A percentile compares a stretch with the other conserved stretches of the same genome.
These are phyloP conservation scores for Drepana falcataria DNA, from an alignment of 2,888 invertebrate genomes.

Conservation along the genomic window DNA sequence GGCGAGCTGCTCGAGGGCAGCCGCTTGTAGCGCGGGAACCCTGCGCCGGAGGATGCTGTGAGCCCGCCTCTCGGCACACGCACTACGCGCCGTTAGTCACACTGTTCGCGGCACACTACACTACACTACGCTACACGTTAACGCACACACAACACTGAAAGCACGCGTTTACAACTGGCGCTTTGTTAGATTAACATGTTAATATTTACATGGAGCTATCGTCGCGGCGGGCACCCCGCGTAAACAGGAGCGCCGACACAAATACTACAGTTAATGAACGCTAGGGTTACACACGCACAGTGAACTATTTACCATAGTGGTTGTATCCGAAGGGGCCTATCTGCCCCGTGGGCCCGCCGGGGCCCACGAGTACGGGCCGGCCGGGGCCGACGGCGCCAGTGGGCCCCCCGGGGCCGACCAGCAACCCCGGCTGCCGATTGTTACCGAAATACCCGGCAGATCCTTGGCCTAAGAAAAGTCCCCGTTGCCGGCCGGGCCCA, in stretches of 20 bases:
- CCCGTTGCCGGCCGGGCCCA: slow-evolving; percentile 32
- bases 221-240: slow-evolving; percentile 11
- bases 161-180: slow-evolving; percentile 20
- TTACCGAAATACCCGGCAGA: slow-evolving; percentile 50
- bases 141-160: too few species aligned
- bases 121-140: slow-evolving; percentile 7
- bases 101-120: not conserved
- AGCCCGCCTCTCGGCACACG: not conserved
- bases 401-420: slow-evolving; percentile 67
- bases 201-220: slow-evolving; percentile 19
- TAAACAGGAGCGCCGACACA: slow-evolving; percentile 15
- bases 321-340: slow-evolving; percentile 47
- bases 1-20: not conserved
- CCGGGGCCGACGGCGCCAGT: slow-evolving; percentile 45
- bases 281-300: slow-evolving; percentile 23
- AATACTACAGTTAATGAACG: slow-evolving; percentile 29
- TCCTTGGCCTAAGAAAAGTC: slow-evolving; percentile 33
- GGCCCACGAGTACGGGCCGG: slow-evolving; percentile 67
- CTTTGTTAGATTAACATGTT: slow-evolving; percentile 15
- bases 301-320: slow-evolving; percentile 57
- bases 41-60: not conserved
- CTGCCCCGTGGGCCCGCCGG: slow-evolving; percentile 62
- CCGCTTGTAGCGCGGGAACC: not conserved
- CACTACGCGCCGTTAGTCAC: not conserved
- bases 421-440: slow-evolving; percentile 26